phyloP scores from a whole-genome alignment of 1,140 invertebrate genomes.

The Drosophila carrolli region DNA sequence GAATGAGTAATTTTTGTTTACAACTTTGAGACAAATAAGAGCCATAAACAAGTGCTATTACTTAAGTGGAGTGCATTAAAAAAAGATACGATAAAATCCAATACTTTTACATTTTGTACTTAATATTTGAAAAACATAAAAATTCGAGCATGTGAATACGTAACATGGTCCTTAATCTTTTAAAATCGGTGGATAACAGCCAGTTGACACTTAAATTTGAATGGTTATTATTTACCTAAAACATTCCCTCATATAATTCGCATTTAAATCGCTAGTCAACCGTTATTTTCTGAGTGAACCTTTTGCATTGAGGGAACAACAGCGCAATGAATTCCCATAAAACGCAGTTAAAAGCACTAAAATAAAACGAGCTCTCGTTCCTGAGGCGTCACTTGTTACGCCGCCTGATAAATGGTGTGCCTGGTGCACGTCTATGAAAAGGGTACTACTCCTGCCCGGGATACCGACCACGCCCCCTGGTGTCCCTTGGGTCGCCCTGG shows the following conservation, averaged over 20 bases:
- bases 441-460: constrained; percentile 10
- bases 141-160: too few species aligned
- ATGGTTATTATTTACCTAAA: too few species aligned
- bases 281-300: constrained; percentile 24
- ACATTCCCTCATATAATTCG: neutral
- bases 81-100: neutral
- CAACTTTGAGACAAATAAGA: too few species aligned
- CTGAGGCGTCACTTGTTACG: constrained; percentile 74
- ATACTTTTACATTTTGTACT: too few species aligned
- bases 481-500: constrained; percentile 1
- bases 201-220: too few species aligned
- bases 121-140: too few species aligned
- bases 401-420: constrained; percentile 66
- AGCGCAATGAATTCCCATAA: constrained; percentile 51
- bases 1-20: too few species aligned
- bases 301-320: constrained; percentile 26
- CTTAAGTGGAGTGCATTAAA: neutral
- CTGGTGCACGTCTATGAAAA: constrained; percentile 39
- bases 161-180: too few species aligned
- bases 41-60: too few species aligned
- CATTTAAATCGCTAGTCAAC: neutral
- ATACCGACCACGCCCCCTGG: neutral
- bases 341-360: constrained; percentile 59
- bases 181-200: too few species aligned
- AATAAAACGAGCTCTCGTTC: constrained; percentile 54